These are phyloP conservation scores for Dasysyrphus albostriatus DNA, from an alignment of 2,888 invertebrate genomes.

Conservation along the genomic window DNA sequence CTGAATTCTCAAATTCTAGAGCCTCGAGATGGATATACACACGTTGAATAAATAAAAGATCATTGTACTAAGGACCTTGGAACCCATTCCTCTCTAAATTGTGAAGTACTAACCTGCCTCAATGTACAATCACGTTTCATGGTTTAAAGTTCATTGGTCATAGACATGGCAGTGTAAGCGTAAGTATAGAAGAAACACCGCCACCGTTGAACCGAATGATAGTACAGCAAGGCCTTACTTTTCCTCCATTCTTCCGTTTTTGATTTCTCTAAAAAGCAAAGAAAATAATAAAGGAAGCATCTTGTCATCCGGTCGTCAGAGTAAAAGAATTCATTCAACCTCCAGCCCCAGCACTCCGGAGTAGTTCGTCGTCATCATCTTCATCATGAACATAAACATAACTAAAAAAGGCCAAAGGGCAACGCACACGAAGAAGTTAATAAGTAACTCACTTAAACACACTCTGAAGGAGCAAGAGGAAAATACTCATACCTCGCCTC, in stretches of 20 bases:
- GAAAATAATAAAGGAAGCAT: constrained; percentile 20
- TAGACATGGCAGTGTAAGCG: constrained; percentile 47
- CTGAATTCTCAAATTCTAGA: constrained; percentile 33
- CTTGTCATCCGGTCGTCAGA: constrained; percentile 17
- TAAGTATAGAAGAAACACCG: constrained; percentile 20
- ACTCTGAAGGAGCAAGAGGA: constrained; percentile 28
- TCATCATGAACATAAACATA: constrained; percentile 60
- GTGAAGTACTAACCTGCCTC: constrained; percentile 60
- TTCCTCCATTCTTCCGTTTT: constrained; percentile 5
- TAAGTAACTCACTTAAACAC: constrained; percentile 38
- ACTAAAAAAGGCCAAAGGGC: constrained; percentile 48
- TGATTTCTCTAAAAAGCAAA: constrained; percentile 15
- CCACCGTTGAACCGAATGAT: constrained; percentile 15
- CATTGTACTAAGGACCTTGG: constrained; percentile 7
- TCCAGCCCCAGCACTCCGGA: not conserved
- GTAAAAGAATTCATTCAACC: constrained; percentile 41
- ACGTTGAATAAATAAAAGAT: constrained; percentile 59
- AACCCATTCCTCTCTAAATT: not conserved
- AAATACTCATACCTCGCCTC: constrained; percentile 4
- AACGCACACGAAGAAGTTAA: constrained; percentile 29
- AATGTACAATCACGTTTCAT: constrained; percentile 65
- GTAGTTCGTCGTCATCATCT: constrained; percentile 46
- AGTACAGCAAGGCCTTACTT: constrained; percentile 24
- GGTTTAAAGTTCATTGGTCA: constrained; percentile 72
- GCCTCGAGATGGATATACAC: constrained; percentile 15